phyloP scores from a whole-genome alignment of 2,113 vertebrate genomes.

The Sprattus sprattus region DNA sequence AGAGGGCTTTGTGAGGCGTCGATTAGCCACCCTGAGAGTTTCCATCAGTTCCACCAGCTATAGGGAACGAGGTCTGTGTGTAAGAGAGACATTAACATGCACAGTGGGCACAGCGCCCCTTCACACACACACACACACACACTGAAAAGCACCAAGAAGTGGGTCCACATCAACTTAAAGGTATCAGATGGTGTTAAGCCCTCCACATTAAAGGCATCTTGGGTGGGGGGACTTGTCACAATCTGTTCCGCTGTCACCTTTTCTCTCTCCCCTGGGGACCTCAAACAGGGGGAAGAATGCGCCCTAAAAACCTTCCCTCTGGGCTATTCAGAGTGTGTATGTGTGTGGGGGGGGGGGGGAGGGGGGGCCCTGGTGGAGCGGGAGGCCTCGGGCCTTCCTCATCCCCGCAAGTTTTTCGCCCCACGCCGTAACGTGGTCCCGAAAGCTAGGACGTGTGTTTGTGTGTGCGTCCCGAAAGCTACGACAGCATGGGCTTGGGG shows the following conservation, averaged over 20 bases:
- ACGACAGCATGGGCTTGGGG: conserved; percentile 34
- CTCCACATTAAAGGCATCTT: conserved; percentile 44
- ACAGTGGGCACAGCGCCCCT: conserved; percentile 34
- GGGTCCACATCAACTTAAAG: conserved; percentile 42
- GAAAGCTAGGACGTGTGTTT: conserved; percentile 28
- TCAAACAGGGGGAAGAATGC: background rate
- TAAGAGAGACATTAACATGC: conserved; percentile 43
- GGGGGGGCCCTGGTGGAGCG: background rate
- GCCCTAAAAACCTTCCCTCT: background rate
- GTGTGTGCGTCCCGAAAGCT: background rate
- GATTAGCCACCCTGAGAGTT: background rate
- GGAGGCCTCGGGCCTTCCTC: background rate
- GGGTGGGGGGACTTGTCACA: conserved; percentile 45
- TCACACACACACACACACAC: conserved; percentile 15
- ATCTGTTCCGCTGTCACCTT: conserved; percentile 42
- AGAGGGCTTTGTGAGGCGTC: background rate
- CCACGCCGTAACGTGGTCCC: background rate
- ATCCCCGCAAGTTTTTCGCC: background rate
- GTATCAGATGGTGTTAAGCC: conserved; percentile 39
- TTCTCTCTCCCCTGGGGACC: background rate
- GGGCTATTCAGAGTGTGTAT: background rate
- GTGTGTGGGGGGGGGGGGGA: no score
- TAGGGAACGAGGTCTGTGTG: conserved; percentile 31
- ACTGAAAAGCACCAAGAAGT: conserved; percentile 35
- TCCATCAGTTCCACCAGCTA: background rate